Conservation (phyloP, 1,140 invertebrate species). For the Cydia splendana region DNA sequence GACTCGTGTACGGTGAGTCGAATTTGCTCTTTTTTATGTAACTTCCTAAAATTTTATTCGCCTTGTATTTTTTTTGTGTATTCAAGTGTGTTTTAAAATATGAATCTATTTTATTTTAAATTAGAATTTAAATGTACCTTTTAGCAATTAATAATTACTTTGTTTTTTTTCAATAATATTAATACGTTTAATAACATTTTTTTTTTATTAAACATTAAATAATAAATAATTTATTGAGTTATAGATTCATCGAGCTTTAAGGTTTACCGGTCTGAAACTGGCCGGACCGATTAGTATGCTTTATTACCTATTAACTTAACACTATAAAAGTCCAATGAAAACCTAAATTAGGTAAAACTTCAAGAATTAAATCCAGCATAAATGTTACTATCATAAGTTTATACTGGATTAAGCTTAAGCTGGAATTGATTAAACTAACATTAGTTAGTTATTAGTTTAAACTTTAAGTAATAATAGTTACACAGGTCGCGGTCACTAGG, state of each 20-base stretch:
- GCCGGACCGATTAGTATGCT: background rate
- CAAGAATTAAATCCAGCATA: too few species aligned
- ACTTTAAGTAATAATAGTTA: background rate
- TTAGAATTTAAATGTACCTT: background rate
- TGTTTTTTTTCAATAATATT: too few species aligned
- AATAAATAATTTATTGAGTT: background rate
- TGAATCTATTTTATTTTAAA: background rate
- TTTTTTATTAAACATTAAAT: background rate
- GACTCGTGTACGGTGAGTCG: conserved; percentile 7
- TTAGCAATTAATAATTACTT: background rate
- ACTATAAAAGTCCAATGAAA: too few species aligned
- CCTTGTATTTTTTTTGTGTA: background rate
- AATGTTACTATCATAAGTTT: too few species aligned
- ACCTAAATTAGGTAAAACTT: too few species aligned
- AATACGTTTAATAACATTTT: too few species aligned
- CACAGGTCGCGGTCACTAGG: background rate
- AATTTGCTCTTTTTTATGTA: background rate
- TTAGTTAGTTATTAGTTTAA: background rate
- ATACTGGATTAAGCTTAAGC: too few species aligned
- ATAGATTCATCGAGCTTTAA: background rate
- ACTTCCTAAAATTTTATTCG: background rate
- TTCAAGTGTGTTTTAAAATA: background rate
- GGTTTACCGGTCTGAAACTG: background rate
- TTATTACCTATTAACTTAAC: background rate
- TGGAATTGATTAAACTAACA: too few species aligned